Conservation (phyloP, 2,113 vertebrate genomes). For the Erpornis zantholeuca region DNA sequence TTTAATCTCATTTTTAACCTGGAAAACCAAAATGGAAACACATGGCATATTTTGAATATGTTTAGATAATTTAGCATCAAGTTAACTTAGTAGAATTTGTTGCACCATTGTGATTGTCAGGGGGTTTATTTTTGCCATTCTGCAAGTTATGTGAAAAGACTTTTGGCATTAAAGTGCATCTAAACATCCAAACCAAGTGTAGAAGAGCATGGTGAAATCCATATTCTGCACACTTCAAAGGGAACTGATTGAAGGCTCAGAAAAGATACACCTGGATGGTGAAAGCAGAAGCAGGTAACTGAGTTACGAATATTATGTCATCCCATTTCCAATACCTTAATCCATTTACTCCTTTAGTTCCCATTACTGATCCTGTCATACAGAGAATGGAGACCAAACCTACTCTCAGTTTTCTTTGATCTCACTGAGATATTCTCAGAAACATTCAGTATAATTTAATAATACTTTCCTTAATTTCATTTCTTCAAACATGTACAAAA, state of each 20-base stretch:
- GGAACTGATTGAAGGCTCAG: background rate
- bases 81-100: background rate
- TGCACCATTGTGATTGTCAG: rapidly evolving
- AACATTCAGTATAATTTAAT: background rate
- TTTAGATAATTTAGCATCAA: background rate
- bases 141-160: background rate
- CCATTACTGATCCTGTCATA: background rate
- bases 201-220: background rate
- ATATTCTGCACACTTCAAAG: background rate
- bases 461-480: background rate
- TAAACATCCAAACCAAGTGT: background rate
- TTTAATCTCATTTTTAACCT: background rate
- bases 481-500: background rate
- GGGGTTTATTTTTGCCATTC: background rate
- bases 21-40: background rate
- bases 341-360: background rate
- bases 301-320: background rate
- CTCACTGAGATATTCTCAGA: background rate
- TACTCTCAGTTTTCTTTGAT: background rate
- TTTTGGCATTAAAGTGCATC: background rate
- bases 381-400: background rate
- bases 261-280: background rate
- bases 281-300: background rate
- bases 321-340: background rate
- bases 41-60: background rate